These are phyloP conservation scores for Drosophila sturtevanti DNA, from an alignment of 1,140 invertebrate species.

Conservation along the genomic window DNA sequence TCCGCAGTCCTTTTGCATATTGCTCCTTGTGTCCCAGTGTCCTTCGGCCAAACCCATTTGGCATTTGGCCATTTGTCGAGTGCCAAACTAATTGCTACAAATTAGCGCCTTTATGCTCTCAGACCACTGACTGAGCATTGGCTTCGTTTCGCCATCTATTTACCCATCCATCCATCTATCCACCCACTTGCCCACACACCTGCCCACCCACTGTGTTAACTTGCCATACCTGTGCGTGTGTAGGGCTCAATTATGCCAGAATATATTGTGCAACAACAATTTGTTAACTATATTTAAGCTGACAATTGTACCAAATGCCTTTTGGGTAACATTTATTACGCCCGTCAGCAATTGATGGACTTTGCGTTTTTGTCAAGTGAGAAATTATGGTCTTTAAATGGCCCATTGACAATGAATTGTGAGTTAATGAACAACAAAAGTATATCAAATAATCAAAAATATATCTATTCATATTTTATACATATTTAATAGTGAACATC, in stretches of 20 bases:
- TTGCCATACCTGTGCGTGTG: constrained; percentile 46
- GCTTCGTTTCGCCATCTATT: constrained; percentile 28
- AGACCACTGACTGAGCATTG: constrained; percentile 42
- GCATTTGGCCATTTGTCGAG: constrained; percentile 26
- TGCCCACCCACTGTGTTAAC: not conserved
- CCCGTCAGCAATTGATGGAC: not conserved
- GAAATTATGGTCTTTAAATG: constrained; percentile 2
- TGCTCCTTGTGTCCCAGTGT: constrained; percentile 23
- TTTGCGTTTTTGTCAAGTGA: constrained; percentile 3
- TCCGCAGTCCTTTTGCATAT: constrained; percentile 8
- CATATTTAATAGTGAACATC: not conserved
- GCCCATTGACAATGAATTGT: not conserved
- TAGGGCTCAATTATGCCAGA: constrained; percentile 47
- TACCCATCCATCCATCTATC: not conserved
- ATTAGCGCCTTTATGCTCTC: constrained; percentile 75
- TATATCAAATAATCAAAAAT: not conserved
- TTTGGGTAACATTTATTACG: not conserved
- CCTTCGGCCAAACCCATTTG: constrained; percentile 10
- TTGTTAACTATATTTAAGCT: constrained; percentile 35
- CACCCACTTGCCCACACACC: not conserved
- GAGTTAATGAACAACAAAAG: not conserved
- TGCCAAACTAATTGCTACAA: constrained; percentile 73
- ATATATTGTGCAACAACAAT: constrained; percentile 34
- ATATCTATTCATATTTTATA: not conserved
- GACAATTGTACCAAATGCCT: constrained; percentile 32